Percentiles rank a stretch among this genome's conserved stretches.
Conservation (phyloP, 2,888 invertebrate species). For the Matsumyia berberina region DNA sequence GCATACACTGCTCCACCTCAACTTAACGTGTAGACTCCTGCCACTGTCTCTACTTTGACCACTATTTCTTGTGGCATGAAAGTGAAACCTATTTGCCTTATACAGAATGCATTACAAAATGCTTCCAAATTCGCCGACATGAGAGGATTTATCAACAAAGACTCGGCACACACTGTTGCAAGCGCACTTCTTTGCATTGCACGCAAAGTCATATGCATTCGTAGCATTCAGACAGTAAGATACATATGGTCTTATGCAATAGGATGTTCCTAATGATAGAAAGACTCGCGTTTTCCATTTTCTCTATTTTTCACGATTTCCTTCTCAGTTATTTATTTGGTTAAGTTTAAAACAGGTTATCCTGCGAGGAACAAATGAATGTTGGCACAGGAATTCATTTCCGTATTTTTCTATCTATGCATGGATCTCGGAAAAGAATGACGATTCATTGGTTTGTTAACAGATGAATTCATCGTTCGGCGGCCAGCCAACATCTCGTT, state of each 20-base stretch:
- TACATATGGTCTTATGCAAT: background rate
- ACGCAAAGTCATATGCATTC: background rate
- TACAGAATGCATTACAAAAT: background rate
- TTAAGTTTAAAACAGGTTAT: slow-evolving; percentile 8
- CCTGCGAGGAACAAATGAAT: background rate
- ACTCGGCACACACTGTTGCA: background rate
- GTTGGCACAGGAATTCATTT: background rate
- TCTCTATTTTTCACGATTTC: background rate
- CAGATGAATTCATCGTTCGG: background rate
- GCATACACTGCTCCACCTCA: background rate
- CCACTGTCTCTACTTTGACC: background rate
- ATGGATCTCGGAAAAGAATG: background rate
- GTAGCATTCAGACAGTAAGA: background rate
- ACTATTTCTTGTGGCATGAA: background rate
- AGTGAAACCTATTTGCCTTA: background rate
- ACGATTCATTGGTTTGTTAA: slow-evolving; percentile 1
- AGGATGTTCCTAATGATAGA: background rate
- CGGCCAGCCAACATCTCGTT: background rate
- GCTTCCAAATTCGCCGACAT: background rate
- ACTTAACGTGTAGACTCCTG: too few species aligned
- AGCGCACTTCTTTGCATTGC: background rate
- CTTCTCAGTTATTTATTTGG: slow-evolving; percentile 3
- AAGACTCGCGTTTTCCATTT: background rate
- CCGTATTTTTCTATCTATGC: background rate
- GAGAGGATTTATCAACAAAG: background rate